A percentile compares a stretch with the other conserved stretches of the same genome.
Evolutionary conservation across 1,140 invertebrate species (phyloP).

Genomic region (Bombus terrestris): DNA sequence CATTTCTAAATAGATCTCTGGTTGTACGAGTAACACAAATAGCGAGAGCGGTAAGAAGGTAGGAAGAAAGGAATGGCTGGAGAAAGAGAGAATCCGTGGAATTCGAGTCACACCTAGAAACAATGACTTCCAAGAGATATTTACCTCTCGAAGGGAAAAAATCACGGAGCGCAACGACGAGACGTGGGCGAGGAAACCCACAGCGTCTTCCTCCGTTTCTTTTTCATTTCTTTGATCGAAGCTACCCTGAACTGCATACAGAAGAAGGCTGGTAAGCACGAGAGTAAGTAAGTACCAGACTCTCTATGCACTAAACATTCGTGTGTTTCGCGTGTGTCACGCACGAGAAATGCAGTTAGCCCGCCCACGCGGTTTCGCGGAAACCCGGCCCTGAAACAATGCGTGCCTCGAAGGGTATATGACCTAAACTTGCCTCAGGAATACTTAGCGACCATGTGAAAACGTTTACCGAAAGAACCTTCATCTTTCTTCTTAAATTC

Average conservation of each 20-base stretch:
- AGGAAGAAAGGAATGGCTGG: conserved; percentile 35
- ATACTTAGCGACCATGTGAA: not conserved
- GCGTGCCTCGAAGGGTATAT: conserved; percentile 24
- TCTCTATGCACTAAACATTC: conserved; percentile 35
- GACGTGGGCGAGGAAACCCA: conserved; percentile 50
- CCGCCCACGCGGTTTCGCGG: conserved; percentile 68
- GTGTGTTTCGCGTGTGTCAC: conserved; percentile 65
- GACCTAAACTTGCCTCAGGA: not conserved
- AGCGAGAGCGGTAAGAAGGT: conserved; percentile 12
- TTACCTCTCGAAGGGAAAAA: conserved; percentile 43
- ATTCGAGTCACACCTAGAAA: conserved; percentile 69
- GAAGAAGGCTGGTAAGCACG: conserved; percentile 14
- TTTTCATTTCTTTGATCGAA: not conserved
- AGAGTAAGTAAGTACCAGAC: conserved; percentile 19
- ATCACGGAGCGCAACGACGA: conserved; percentile 38
- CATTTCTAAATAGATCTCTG: not conserved
- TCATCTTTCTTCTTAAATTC: not conserved
- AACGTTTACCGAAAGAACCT: not conserved
- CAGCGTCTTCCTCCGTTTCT: conserved; percentile 47
- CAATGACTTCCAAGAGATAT: conserved; percentile 51
- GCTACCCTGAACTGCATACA: not conserved
- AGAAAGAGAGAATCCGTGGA: conserved; percentile 56
- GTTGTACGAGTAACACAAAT: conserved; percentile 12
- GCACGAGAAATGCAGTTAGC: conserved; percentile 72
- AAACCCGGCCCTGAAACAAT: conserved; percentile 67